These are phyloP conservation scores for Paragorgia papillata DNA, from an alignment of 92 coral and sea anemone genomes.

Conservation along the genomic window DNA sequence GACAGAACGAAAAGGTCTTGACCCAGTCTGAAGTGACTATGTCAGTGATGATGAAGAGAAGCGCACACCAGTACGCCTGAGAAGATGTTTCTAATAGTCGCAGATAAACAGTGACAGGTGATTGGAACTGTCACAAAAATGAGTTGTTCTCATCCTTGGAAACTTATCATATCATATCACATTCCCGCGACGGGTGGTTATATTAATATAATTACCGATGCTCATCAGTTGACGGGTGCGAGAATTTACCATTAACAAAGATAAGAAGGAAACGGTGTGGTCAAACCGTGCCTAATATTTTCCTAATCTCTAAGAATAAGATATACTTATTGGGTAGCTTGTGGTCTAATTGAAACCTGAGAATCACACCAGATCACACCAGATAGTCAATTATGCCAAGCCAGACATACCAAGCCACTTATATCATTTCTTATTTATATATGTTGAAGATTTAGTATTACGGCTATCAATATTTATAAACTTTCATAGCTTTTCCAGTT, in stretches of 20 bases:
- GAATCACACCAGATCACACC: not conserved
- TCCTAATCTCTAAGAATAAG: conserved; percentile 16
- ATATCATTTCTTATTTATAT: conserved; percentile 33
- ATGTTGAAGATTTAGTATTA: not conserved
- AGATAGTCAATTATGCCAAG: not conserved
- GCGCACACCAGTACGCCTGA: conserved; percentile 37
- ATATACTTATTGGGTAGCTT: conserved; percentile 25
- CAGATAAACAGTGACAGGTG: conserved; percentile 46
- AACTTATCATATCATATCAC: conserved; percentile 45
- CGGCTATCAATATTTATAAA: conserved; percentile 11
- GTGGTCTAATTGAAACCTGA: conserved; percentile 33
- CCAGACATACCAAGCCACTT: conserved; percentile 35
- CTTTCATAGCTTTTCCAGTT: conserved; percentile 11
- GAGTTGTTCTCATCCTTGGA: conserved; percentile 38
- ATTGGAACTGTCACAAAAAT: conserved; percentile 42
- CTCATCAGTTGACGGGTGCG: conserved; percentile 37
- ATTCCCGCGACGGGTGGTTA: conserved; percentile 45
- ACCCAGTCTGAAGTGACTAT: conserved; percentile 27
- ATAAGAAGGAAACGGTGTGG: conserved; percentile 52
- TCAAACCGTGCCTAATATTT: conserved; percentile 38
- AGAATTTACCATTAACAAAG: conserved; percentile 36
- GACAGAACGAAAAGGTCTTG: not conserved
- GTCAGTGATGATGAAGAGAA: conserved; percentile 10
- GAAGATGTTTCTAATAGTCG: conserved; percentile 45
- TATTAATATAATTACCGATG: conserved; percentile 37